Conservation (phyloP, 2,888 invertebrate species). For the Oscheius sp. region DNA sequence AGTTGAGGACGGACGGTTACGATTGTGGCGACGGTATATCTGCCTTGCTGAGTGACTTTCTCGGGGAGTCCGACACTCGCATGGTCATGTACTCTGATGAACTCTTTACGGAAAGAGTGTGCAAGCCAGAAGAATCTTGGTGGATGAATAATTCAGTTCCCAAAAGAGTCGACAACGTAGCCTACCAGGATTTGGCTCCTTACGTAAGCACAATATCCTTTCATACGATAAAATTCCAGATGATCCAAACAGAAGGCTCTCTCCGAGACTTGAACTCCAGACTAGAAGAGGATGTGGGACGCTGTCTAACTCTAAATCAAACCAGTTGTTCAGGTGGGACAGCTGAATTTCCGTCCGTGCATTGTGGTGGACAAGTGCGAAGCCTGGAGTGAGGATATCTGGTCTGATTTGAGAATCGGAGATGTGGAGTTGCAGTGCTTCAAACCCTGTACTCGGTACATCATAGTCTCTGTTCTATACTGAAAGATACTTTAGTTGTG, state of each 20-base stretch:
- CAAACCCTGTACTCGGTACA: slow-evolving; percentile 66
- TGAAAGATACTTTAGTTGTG: slow-evolving; percentile 40
- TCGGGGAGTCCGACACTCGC: slow-evolving; percentile 54
- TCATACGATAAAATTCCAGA: background rate
- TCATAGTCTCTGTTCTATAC: background rate
- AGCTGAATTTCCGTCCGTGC: slow-evolving; percentile 66
- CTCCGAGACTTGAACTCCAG: slow-evolving; percentile 60
- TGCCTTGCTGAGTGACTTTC: slow-evolving; percentile 51
- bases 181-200: slow-evolving; percentile 62
- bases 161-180: slow-evolving; percentile 53
- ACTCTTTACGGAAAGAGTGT: slow-evolving; percentile 65
- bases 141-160: slow-evolving; percentile 63
- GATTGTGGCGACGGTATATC: slow-evolving; percentile 66
- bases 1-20: slow-evolving; percentile 62
- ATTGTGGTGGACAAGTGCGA: slow-evolving; percentile 61
- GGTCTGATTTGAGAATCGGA: slow-evolving; percentile 67
- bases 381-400: slow-evolving; percentile 68
- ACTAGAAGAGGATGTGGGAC: slow-evolving; percentile 39
- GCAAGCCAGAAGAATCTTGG: slow-evolving; percentile 45
- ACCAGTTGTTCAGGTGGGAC: slow-evolving; percentile 44
- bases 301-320: background rate
- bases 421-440: slow-evolving; percentile 64
- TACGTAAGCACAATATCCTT: slow-evolving; percentile 22
- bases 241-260: slow-evolving; percentile 64
- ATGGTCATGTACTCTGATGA: slow-evolving; percentile 60